Base-by-base conservation (phyloP, 2,113 vertebrate species). In the Ceratotherium simum region DNA sequence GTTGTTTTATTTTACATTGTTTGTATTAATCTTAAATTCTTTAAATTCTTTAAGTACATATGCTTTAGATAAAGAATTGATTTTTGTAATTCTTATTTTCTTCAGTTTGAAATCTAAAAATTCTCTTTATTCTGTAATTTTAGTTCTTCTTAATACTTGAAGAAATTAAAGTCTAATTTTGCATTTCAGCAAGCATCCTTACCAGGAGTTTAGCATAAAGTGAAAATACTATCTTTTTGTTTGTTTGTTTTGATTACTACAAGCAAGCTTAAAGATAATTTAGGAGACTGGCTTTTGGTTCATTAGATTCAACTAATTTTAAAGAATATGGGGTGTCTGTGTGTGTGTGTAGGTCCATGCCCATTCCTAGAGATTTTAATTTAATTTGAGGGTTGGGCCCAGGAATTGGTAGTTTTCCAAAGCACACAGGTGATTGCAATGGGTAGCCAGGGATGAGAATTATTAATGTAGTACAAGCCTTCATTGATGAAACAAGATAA, bases 101-200 rank as follows among this genome's bases (percentile, higher is more conserved):
- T 91, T 20, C 6, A 67, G 29, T 88, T 89, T 90, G 7, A 86
- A 95, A 90, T 86, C 4, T 27, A 79, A 73, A 75, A 88, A 8
- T 75, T 80, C 20, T n/a, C 72, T 85, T 76, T 76, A 36, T 88
- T 96, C 14, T 89, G 5, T 48, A 56, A 39, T 72, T 72, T 96
- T 60, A 62, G 0, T 80, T 92, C 39, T 85, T 48, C 60, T 90
- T 80, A 70, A 14, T 76, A 69, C 23, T 18, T 39, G n/a, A 92
- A 83, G 46, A 95, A 69, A 67, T 54, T 46, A 54, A 91, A 94
- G 93, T 75, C 17, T 54, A 56, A 85, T 82, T 78, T 81, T 90
- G 10, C 62, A 87, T 84, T 51, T 10, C 31, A 72, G 36, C 1
- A 51, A 86, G 65, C 23, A 75, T 76, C 88, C 33, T 96, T 65